A percentile compares a stretch with the other conserved stretches of the same genome.
Conservation (phyloP, 2,888 invertebrate genomes). For the Beris morrisii region DNA sequence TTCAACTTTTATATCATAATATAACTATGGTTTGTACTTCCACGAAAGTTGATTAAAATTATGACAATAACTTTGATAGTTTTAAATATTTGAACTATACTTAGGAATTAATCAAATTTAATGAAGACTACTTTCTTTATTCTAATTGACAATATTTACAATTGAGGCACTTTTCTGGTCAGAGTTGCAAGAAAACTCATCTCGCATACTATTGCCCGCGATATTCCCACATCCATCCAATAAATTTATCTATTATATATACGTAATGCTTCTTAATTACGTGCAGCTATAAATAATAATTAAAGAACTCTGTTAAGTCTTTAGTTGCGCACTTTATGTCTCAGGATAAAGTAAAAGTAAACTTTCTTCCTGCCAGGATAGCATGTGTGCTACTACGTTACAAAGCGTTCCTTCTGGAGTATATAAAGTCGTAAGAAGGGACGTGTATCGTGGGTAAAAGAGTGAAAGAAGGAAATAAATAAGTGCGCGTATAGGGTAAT, state of each 20-base stretch:
- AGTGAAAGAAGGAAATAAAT: constrained; percentile 36
- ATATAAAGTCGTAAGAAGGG: constrained; percentile 22
- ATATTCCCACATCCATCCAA: constrained; percentile 22
- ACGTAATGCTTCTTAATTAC: constrained; percentile 42
- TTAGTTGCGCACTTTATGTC: constrained; percentile 38
- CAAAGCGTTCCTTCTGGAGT: constrained; percentile 13
- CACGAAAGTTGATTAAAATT: too few species aligned
- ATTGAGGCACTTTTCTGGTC: too few species aligned
- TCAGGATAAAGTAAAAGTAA: constrained; percentile 38
- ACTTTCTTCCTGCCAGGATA: constrained; percentile 37
- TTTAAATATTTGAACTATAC: too few species aligned
- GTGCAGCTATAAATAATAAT: constrained; percentile 44
- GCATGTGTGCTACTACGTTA: constrained; percentile 35
- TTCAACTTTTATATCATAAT: too few species aligned
- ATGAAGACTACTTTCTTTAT: too few species aligned
- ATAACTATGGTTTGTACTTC: too few species aligned
- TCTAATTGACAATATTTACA: too few species aligned
- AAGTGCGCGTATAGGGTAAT: constrained; percentile 28
- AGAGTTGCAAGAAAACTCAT: too few species aligned
- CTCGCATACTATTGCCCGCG: too few species aligned
- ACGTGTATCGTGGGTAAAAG: constrained; percentile 28
- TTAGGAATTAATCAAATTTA: too few species aligned
- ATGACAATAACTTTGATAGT: too few species aligned
- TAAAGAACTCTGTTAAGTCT: constrained; percentile 43
- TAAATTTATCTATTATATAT: constrained; percentile 35